Evolutionary conservation across 2,113 vertebrate genomes (phyloP).

Genomic region (Istiophorus platypterus): DNA sequence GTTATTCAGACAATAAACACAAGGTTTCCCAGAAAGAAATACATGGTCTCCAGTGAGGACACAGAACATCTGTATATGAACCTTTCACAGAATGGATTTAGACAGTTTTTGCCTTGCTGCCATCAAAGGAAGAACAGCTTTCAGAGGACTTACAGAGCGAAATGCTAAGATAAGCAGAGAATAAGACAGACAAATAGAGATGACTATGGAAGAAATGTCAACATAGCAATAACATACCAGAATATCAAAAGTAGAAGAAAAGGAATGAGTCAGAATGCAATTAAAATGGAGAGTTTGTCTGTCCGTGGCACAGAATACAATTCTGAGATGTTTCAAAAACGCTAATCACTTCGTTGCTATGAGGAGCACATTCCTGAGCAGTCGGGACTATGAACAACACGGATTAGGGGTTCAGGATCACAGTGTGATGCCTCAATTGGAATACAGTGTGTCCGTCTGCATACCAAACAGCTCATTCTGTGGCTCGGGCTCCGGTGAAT

Average conservation of each 20-base stretch:
- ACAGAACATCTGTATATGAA: slow-evolving; percentile 40
- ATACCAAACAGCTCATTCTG: slow-evolving; percentile 62
- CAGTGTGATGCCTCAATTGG: slow-evolving; percentile 62
- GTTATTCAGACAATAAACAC: slow-evolving; percentile 6
- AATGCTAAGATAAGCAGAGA: slow-evolving; percentile 23
- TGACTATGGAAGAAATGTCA: slow-evolving; percentile 5
- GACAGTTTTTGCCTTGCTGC: slow-evolving; percentile 6
- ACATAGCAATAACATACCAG: slow-evolving; percentile 11
- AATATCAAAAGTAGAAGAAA: slow-evolving; percentile 24
- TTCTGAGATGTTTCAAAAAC: slow-evolving; percentile 66
- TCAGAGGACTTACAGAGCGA: slow-evolving; percentile 12
- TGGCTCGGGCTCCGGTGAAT: slow-evolving; percentile 23
- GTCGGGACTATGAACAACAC: slow-evolving; percentile 66
- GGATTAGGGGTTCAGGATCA: slow-evolving; percentile 70
- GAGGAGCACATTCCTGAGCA: slow-evolving; percentile 73
- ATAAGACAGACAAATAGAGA: slow-evolving; percentile 20
- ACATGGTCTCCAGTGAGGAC: neutral
- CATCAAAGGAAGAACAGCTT: slow-evolving; percentile 27
- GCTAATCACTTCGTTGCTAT: slow-evolving; percentile 74
- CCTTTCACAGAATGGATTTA: slow-evolving; percentile 38
- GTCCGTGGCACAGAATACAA: slow-evolving; percentile 69
- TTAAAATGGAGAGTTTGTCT: slow-evolving; percentile 54
- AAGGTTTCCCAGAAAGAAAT: slow-evolving; percentile 17
- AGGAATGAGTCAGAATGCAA: slow-evolving; percentile 26
- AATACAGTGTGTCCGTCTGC: slow-evolving; percentile 62